A percentile compares a stretch with the other conserved stretches of the same genome.
Evolutionary conservation across 2,888 invertebrate species (phyloP).

Genomic region (Drymonia ruficornis): DNA sequence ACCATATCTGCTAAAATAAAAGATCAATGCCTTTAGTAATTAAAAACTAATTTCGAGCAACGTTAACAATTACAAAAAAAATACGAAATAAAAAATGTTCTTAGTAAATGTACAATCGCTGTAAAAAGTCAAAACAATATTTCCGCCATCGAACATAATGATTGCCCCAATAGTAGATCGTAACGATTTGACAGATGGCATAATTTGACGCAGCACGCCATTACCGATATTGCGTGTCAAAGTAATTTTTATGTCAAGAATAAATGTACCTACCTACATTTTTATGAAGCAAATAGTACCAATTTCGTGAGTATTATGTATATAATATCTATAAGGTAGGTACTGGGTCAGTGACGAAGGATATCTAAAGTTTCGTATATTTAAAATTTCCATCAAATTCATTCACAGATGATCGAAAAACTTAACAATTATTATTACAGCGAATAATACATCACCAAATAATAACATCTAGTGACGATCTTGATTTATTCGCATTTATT

Average conservation of each 20-base stretch:
- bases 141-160: constrained; percentile 5
- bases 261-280: neutral
- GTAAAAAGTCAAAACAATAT: neutral
- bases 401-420: too few relatives aligned
- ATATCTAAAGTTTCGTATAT: too few relatives aligned
- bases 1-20: too few relatives aligned
- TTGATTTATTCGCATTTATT: too few relatives aligned
- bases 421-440: too few relatives aligned
- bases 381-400: too few relatives aligned
- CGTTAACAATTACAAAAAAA: neutral
- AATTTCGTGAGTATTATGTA: neutral
- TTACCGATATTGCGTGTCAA: constrained; percentile 5
- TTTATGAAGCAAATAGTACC: neutral
- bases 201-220: constrained; percentile 8
- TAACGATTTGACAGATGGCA: constrained; percentile 6
- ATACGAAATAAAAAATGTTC: neutral
- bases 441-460: too few relatives aligned
- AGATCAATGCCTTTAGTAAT: neutral
- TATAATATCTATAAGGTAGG: too few relatives aligned
- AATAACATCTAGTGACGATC: too few relatives aligned
- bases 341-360: too few relatives aligned
- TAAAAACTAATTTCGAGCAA: neutral
- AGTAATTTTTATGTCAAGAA: constrained; percentile 6
- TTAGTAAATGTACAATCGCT: neutral
- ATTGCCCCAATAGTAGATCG: constrained; percentile 3